These are phyloP conservation scores for Lepidurus arcticus DNA, from an alignment of 1,140 invertebrate genomes.

Conservation along the genomic window DNA sequence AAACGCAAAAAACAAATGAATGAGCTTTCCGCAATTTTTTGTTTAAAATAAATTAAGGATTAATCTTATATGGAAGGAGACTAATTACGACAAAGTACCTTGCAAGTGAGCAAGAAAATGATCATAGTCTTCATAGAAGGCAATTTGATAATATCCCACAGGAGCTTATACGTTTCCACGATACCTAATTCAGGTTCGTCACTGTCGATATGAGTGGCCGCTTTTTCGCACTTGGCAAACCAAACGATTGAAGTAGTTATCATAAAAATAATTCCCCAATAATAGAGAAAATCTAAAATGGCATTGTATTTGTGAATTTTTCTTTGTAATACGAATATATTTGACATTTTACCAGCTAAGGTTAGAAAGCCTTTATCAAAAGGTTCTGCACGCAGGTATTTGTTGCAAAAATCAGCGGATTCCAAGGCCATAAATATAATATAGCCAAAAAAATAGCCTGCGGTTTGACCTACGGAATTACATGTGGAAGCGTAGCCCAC, in stretches of 20 bases:
- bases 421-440: constrained; percentile 96
- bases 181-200: constrained; percentile 54
- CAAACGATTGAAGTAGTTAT: constrained; percentile 83
- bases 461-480: constrained; percentile 96
- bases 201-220: constrained; percentile 44
- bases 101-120: constrained; percentile 79
- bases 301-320: constrained; percentile 26
- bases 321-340: constrained; percentile 23
- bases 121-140: constrained; percentile 71
- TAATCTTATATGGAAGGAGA: too few species aligned
- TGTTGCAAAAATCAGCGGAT: constrained; percentile 92
- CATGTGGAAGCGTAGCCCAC: constrained; percentile 99
- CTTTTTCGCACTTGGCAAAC: constrained; percentile 78
- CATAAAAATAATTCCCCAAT: constrained; percentile 92
- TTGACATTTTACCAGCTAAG: constrained; percentile 58
- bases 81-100: constrained; percentile 54
- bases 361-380: constrained; percentile 71
- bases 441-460: constrained; percentile 95
- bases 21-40: constrained; percentile 12
- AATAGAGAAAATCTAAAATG: constrained; percentile 76
- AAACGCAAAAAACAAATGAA: constrained; percentile 29
- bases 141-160: constrained; percentile 78
- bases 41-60: too few species aligned
- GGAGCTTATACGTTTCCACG: constrained; percentile 72
- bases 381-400: constrained; percentile 73